A percentile compares a stretch with the other conserved stretches of the same genome.
phyloP scores from a whole-genome alignment of 2,113 vertebrate species.

The Lepidothrix coronata region DNA sequence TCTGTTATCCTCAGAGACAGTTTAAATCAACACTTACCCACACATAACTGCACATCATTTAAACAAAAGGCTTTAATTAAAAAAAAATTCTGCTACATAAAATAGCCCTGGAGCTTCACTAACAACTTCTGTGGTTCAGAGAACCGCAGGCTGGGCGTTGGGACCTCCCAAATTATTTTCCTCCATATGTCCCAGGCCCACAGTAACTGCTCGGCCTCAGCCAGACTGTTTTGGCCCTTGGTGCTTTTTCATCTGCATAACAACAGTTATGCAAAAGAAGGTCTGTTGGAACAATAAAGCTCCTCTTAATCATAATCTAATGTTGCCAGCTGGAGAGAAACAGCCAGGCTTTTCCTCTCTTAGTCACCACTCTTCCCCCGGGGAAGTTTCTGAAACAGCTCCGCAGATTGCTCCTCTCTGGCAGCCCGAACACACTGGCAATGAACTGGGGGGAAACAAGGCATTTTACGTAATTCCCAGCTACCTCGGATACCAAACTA shows the following conservation, averaged over 20 bases:
- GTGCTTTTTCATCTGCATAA: not conserved
- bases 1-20: not conserved
- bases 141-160: not conserved
- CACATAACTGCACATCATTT: not conserved
- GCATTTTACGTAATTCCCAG: not conserved
- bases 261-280: slow-evolving; percentile 3
- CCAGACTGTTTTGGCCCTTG: not conserved
- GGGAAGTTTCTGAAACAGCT: not conserved
- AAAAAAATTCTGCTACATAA: not conserved
- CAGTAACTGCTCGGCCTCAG: not conserved
- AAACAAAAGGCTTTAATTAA: not conserved
- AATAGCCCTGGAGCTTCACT: not conserved
- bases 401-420: not conserved
- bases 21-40: not conserved
- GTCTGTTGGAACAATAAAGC: not conserved
- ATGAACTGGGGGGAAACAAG: not conserved
- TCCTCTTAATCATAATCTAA: not conserved
- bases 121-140: not conserved
- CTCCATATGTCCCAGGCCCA: not conserved
- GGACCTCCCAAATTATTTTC: not conserved
- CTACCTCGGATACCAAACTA: not conserved
- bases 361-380: not conserved
- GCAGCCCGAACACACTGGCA: not conserved
- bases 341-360: not conserved
- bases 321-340: not conserved